Conservation (phyloP, 2,888 invertebrate species). For the Limenitis camilla region DNA sequence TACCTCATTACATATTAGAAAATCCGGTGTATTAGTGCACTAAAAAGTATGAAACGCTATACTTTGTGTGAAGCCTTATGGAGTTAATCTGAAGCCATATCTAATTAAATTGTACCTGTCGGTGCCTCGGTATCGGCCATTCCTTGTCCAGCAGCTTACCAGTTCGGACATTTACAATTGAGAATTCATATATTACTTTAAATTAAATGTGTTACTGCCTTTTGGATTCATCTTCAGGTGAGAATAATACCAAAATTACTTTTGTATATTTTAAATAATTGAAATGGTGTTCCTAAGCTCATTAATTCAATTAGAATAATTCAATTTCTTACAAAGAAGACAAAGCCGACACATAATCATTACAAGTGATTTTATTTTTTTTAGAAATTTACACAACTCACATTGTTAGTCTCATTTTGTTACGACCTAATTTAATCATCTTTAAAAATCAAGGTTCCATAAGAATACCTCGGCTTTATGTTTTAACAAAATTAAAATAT, state of each 20-base stretch:
- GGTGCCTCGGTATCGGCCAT: slow-evolving; percentile 50
- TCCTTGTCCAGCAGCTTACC: slow-evolving; percentile 44
- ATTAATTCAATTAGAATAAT: slow-evolving; percentile 20
- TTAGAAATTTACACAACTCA: no score
- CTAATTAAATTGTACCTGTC: slow-evolving; percentile 70
- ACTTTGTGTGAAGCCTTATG: slow-evolving; percentile 65
- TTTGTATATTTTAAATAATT: neutral
- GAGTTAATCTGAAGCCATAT: slow-evolving; percentile 72
- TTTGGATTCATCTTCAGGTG: slow-evolving; percentile 22
- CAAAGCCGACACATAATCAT: no score
- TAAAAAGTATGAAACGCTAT: slow-evolving; percentile 63
- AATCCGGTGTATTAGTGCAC: slow-evolving; percentile 22
- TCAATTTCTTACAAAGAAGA: slow-evolving; percentile 10
- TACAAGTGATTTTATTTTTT: no score
- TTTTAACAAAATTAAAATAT: slow-evolving; percentile 33
- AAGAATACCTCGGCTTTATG: slow-evolving; percentile 49
- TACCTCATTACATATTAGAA: neutral
- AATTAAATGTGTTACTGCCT: slow-evolving; percentile 21
- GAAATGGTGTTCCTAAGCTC: neutral
- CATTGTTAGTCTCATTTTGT: no score
- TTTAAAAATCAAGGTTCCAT: slow-evolving; percentile 42
- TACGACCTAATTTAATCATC: slow-evolving; percentile 58
- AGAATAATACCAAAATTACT: slow-evolving; percentile 10
- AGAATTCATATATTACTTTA: no score
- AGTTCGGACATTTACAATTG: slow-evolving; percentile 40